Percentiles rank a stretch among this genome's conserved stretches.
Conservation (phyloP, 2,888 invertebrate genomes). For the Hanleya hanleyi region DNA sequence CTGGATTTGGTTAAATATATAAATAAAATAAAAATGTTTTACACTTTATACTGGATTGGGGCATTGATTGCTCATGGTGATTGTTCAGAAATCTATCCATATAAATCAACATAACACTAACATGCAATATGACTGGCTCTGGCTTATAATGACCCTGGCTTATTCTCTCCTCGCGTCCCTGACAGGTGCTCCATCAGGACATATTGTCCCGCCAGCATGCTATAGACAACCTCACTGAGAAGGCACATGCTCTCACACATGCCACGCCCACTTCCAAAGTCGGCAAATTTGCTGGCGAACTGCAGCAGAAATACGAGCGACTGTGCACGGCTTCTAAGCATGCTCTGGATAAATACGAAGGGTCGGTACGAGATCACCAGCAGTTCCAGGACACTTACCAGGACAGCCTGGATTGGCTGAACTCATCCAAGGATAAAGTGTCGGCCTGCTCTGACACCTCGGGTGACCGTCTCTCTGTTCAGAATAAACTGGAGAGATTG, state of each 20-base stretch:
- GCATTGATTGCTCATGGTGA: no score
- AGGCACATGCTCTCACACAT: constrained; percentile 80
- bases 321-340: constrained; percentile 75
- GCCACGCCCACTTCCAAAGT: constrained; percentile 56
- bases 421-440: constrained; percentile 58
- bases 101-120: no score
- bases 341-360: constrained; percentile 87
- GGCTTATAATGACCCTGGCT: no score
- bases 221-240: constrained; percentile 85
- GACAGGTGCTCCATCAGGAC: constrained; percentile 83
- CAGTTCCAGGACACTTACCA: constrained; percentile 84
- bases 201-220: constrained; percentile 89
- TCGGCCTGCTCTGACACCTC: constrained; percentile 69
- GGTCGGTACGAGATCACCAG: constrained; percentile 89
- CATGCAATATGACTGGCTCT: no score
- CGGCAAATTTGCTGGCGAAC: constrained; percentile 60
- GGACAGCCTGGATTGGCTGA: constrained; percentile 87
- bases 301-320: constrained; percentile 57
- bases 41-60: no score
- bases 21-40: no score
- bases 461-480: constrained; percentile 81
- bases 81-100: no score
- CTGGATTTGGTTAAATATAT: no score
- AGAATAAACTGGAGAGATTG: constrained; percentile 71
- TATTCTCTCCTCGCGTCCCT: no score